phyloP scores from a whole-genome alignment of 2,113 vertebrate species.

The Lasiurus borealis region DNA sequence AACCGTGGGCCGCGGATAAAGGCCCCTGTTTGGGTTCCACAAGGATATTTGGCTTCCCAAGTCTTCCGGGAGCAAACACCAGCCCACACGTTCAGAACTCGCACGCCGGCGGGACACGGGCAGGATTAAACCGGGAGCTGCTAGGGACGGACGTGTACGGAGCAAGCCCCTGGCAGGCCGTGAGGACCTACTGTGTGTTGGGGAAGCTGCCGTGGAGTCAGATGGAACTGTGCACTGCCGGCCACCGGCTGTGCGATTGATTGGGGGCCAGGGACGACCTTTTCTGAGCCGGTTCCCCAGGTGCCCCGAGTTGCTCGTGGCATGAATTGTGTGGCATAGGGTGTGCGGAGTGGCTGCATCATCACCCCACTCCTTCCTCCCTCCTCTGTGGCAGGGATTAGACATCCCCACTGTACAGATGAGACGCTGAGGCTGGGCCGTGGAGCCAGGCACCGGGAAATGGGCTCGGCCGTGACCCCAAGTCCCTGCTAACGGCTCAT shows the following conservation, averaged over 20 bases:
- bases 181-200: background rate
- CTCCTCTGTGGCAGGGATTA: background rate
- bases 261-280: background rate
- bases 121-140: background rate
- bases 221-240: background rate
- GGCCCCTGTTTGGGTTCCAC: slow-evolving; percentile 49
- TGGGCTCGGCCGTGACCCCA: background rate
- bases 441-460: background rate
- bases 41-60: slow-evolving; percentile 22
- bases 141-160: background rate
- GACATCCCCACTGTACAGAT: background rate
- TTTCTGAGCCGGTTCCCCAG: background rate
- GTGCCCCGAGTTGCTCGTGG: background rate
- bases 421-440: background rate
- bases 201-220: background rate
- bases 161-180: background rate
- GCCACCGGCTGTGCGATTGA: background rate
- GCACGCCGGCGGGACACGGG: background rate
- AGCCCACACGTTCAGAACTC: background rate
- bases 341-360: rapidly evolving
- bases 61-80: background rate
- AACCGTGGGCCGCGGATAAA: slow-evolving; percentile 33
- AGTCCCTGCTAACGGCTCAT: background rate
- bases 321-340: rapidly evolving
- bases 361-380: background rate